Percentiles rank a stretch among this genome's conserved stretches.
phyloP scores from a whole-genome alignment of 2,888 invertebrate genomes.

The Hypolimnas misippus region DNA sequence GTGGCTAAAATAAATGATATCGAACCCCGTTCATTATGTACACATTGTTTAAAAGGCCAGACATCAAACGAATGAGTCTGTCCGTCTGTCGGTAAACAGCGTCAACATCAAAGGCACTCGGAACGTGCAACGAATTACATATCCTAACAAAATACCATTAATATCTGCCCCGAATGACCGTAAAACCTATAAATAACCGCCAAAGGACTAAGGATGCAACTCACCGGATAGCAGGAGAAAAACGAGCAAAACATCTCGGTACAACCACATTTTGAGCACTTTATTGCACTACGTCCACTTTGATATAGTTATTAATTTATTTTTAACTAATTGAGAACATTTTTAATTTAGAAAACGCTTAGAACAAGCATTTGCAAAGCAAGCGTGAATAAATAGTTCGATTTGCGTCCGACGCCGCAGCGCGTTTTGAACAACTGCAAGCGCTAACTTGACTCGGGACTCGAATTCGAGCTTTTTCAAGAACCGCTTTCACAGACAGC shows the following conservation, averaged over 20 bases:
- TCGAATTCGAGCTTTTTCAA: conserved; percentile 54
- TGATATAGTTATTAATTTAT: conserved; percentile 21
- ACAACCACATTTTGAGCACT: conserved; percentile 68
- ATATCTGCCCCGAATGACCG: conserved; percentile 71
- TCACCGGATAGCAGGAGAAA: conserved; percentile 73
- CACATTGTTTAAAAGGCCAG: conserved; percentile 11
- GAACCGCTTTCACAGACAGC: conserved; percentile 61
- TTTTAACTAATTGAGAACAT: conserved; percentile 48
- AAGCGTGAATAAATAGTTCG: conserved; percentile 54
- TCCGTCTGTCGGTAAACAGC: conserved; percentile 26
- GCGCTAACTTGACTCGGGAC: conserved; percentile 22
- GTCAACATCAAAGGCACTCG: conserved; percentile 51
- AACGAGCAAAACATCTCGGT: conserved; percentile 61
- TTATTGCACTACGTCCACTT: conserved; percentile 41
- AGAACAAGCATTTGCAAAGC: conserved; percentile 52
- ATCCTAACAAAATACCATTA: conserved; percentile 65
- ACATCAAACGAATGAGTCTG: conserved; percentile 36
- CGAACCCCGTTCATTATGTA: conserved; percentile 1
- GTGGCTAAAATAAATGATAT: conserved; percentile 16
- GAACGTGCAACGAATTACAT: conserved; percentile 52
- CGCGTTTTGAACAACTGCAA: conserved; percentile 49
- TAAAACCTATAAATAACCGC: conserved; percentile 73
- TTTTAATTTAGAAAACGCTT: conserved; percentile 54
- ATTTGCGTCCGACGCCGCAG: conserved; percentile 48
- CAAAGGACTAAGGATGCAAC: conserved; percentile 71